Evolutionary conservation across 1,140 invertebrate species (phyloP).

Genomic region (Bursaphelenchus mucronatus): DNA sequence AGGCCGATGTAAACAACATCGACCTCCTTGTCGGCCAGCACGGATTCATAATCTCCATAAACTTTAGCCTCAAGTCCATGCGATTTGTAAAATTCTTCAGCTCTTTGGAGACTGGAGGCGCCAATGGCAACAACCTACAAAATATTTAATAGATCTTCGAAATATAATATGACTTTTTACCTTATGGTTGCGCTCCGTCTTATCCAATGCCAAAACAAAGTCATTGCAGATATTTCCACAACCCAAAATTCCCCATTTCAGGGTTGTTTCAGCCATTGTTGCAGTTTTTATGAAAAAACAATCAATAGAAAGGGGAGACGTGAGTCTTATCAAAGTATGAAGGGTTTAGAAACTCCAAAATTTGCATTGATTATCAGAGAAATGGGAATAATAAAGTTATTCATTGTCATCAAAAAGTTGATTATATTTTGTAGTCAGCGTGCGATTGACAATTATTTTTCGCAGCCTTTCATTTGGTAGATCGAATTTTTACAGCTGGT

Average conservation of each 20-base stretch:
- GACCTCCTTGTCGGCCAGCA: conserved; percentile 8
- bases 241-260: conserved; percentile 13
- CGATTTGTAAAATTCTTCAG: background rate
- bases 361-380: too few relatives aligned
- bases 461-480: too few relatives aligned
- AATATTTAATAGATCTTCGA: background rate
- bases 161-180: background rate
- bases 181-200: conserved; percentile 11
- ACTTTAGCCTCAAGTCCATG: background rate
- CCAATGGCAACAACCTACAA: conserved; percentile 16
- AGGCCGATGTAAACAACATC: conserved; percentile 13
- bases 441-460: too few relatives aligned
- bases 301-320: too few relatives aligned
- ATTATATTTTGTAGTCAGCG: too few relatives aligned
- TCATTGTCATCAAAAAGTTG: too few relatives aligned
- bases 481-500: too few relatives aligned
- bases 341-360: too few relatives aligned
- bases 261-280: background rate
- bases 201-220: conserved; percentile 10
- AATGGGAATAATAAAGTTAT: too few relatives aligned
- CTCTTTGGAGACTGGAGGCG: conserved; percentile 1
- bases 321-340: too few relatives aligned
- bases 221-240: conserved; percentile 15
- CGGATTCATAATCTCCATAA: conserved; percentile 9
- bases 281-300: background rate